Percentiles rank a stretch among this genome's conserved stretches.
These are phyloP conservation scores for Kobus ellipsiprymnus DNA, from an alignment of 2,113 vertebrate genomes.

Conservation along the genomic window DNA sequence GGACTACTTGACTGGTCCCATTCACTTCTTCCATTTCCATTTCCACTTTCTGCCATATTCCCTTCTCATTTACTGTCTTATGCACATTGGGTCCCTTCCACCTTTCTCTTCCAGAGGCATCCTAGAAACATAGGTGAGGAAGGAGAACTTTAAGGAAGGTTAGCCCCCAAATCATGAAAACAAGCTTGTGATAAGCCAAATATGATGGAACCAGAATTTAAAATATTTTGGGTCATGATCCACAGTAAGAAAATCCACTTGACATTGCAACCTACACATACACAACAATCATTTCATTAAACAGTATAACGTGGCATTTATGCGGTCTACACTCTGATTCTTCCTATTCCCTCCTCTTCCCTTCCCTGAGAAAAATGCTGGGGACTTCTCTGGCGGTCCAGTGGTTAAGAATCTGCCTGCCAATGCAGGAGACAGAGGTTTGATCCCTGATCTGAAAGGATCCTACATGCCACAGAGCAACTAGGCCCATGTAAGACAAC, in stretches of 20 bases:
- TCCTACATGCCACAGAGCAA: background rate
- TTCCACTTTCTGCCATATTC: background rate
- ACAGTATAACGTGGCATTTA: background rate
- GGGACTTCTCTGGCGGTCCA: background rate
- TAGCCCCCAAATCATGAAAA: background rate
- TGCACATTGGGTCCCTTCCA: background rate
- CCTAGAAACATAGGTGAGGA: background rate
- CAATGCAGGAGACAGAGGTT: background rate
- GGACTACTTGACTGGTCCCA: background rate
- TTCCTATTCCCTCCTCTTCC: background rate
- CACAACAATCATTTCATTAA: background rate
- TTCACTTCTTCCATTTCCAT: background rate
- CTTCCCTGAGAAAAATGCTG: background rate
- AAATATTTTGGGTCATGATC: background rate
- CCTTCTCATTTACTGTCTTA: background rate
- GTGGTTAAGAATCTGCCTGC: background rate
- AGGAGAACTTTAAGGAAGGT: background rate
- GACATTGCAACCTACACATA: background rate
- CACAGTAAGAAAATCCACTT: background rate
- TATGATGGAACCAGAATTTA: background rate
- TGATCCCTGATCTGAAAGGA: background rate
- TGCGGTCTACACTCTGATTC: background rate
- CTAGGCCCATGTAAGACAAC: background rate
- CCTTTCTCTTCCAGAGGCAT: background rate
- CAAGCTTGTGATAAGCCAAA: background rate